These are phyloP conservation scores for Suillia variegata DNA, from an alignment of 2,888 invertebrate genomes.

Conservation along the genomic window DNA sequence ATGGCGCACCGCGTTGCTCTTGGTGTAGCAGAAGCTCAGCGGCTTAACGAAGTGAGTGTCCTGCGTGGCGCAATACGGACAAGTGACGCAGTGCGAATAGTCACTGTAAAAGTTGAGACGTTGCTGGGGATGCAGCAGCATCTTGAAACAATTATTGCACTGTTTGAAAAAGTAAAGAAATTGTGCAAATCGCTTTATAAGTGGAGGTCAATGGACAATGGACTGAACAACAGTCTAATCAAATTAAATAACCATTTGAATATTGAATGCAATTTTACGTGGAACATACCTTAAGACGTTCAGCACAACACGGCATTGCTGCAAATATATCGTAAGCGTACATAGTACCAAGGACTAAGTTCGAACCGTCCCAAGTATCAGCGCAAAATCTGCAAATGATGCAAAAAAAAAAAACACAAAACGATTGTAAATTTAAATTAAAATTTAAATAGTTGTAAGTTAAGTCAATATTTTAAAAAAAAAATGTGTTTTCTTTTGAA, in stretches of 20 bases:
- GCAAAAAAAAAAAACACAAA: neutral
- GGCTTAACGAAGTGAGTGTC: constrained; percentile 97
- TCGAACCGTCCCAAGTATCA: constrained; percentile 90
- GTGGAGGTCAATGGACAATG: neutral
- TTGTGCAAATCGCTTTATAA: neutral
- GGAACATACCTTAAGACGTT: constrained; percentile 83
- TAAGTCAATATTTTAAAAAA: neutral
- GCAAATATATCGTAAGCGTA: constrained; percentile 98
- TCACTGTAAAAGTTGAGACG: constrained; percentile 92
- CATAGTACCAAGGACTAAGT: constrained; percentile 94
- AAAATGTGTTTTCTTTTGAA: neutral
- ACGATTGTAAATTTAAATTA: neutral
- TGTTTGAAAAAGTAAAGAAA: no score
- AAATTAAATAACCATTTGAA: neutral
- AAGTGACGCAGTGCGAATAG: constrained; percentile 89
- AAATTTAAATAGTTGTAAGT: constrained; percentile 4
- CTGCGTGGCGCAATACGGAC: constrained; percentile 87
- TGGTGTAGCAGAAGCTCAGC: constrained; percentile 80
- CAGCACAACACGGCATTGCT: constrained; percentile 93
- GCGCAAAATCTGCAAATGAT: constrained; percentile 69
- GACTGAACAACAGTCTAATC: no score
- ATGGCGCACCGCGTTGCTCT: constrained; percentile 71
- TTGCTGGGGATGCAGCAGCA: constrained; percentile 84
- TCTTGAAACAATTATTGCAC: constrained; percentile 92
- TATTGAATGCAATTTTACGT: neutral